A percentile compares a stretch with the other conserved stretches of the same genome.
Conservation (phyloP, 2,113 vertebrate species). For the Jaculus jaculus region DNA sequence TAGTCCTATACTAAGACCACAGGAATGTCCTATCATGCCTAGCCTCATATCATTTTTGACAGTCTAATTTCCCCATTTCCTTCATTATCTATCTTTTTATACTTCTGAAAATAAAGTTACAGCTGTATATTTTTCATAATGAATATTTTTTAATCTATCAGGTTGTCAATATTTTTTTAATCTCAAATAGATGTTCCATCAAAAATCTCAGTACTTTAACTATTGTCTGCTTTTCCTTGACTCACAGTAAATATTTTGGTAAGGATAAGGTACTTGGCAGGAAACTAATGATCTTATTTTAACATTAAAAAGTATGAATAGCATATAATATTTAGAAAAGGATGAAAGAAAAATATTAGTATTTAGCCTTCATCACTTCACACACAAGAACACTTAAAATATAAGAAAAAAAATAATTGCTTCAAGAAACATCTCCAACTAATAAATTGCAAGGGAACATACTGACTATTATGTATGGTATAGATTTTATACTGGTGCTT, state of each 20-base stretch:
- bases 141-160: neutral
- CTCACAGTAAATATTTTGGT: neutral
- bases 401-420: neutral
- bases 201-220: neutral
- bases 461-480: neutral
- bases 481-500: neutral
- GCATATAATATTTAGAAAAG: neutral
- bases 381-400: neutral
- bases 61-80: neutral
- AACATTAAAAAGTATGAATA: neutral
- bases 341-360: neutral
- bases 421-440: neutral
- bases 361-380: neutral
- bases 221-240: neutral
- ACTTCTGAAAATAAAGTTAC: neutral
- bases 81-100: neutral
- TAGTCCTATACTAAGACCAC: neutral
- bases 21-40: too few species aligned
- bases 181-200: neutral
- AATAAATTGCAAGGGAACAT: neutral
- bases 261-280: neutral
- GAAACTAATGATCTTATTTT: neutral
- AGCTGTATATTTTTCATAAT: neutral
- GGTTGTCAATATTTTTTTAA: neutral
- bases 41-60: neutral